These are phyloP conservation scores for Tachuris rubrigastra DNA, from an alignment of 2,113 vertebrate species.

Conservation along the genomic window DNA sequence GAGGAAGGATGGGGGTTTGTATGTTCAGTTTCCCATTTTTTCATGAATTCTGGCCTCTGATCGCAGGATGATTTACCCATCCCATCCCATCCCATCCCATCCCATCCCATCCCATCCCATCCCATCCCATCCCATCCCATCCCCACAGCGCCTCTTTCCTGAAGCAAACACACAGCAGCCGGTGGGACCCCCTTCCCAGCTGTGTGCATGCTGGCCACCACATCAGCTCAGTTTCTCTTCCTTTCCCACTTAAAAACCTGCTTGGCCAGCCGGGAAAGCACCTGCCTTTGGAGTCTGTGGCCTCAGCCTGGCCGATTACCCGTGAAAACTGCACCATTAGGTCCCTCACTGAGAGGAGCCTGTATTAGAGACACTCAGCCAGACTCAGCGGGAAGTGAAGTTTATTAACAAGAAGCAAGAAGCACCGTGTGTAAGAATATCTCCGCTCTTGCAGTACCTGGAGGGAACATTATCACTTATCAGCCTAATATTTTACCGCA, in stretches of 20 bases:
- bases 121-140: background rate
- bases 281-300: accelerated
- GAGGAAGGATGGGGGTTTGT: background rate
- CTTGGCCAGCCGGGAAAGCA: background rate
- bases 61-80: background rate
- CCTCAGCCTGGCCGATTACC: background rate
- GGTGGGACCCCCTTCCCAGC: background rate
- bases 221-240: background rate
- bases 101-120: no score
- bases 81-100: no score
- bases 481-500: background rate
- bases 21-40: accelerated
- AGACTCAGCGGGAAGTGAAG: background rate
- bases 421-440: background rate
- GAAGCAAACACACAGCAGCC: background rate
- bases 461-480: slow-evolving; percentile 18
- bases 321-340: background rate
- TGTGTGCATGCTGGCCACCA: background rate
- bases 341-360: background rate
- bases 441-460: background rate
- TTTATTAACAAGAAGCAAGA: slow-evolving; percentile 31
- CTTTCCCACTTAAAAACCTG: background rate
- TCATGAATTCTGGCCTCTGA: background rate
- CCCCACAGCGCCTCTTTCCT: background rate
- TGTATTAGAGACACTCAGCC: background rate